These are phyloP conservation scores for Pyrgus malvae DNA, from an alignment of 2,888 invertebrate genomes.

Conservation along the genomic window DNA sequence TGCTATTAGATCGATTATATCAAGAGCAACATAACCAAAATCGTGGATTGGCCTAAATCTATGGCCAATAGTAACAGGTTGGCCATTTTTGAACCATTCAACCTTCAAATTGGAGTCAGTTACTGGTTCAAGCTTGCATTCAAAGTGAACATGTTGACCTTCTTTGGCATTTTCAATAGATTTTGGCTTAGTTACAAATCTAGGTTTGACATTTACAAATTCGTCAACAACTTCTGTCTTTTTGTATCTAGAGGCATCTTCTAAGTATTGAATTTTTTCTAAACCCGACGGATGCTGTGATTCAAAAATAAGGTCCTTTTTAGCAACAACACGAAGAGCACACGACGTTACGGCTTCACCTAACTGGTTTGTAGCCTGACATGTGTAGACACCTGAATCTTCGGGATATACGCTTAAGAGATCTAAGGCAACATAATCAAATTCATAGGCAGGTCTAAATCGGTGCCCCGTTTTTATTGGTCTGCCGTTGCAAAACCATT, in stretches of 20 bases:
- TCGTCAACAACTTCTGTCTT: conserved; percentile 91
- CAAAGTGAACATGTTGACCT: conserved; percentile 97
- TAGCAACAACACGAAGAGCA: conserved; percentile 93
- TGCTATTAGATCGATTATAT: conserved; percentile 96
- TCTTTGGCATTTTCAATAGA: conserved; percentile 92
- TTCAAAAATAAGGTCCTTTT: conserved; percentile 93
- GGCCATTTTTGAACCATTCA: conserved; percentile 98
- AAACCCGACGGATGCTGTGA: conserved; percentile 95
- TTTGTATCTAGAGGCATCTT: conserved; percentile 92
- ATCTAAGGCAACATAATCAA: conserved; percentile 98
- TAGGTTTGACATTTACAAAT: conserved; percentile 90
- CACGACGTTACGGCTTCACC: conserved; percentile 97
- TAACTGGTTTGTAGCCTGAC: conserved; percentile 95
- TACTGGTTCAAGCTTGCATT: conserved; percentile 97
- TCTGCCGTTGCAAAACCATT: conserved; percentile 97
- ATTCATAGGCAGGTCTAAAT: conserved; percentile 97
- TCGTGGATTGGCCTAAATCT: conserved; percentile 98
- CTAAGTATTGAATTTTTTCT: conserved; percentile 95
- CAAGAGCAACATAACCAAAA: conserved; percentile 98
- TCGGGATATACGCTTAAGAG: conserved; percentile 97
- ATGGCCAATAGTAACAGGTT: conserved; percentile 96
- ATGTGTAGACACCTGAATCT: conserved; percentile 98
- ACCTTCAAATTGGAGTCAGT: conserved; percentile 98
- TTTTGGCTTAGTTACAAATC: conserved; percentile 93
- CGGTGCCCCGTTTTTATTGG: conserved; percentile 96